Base-by-base conservation (phyloP, 2,113 vertebrate species). In the Indri indri region DNA sequence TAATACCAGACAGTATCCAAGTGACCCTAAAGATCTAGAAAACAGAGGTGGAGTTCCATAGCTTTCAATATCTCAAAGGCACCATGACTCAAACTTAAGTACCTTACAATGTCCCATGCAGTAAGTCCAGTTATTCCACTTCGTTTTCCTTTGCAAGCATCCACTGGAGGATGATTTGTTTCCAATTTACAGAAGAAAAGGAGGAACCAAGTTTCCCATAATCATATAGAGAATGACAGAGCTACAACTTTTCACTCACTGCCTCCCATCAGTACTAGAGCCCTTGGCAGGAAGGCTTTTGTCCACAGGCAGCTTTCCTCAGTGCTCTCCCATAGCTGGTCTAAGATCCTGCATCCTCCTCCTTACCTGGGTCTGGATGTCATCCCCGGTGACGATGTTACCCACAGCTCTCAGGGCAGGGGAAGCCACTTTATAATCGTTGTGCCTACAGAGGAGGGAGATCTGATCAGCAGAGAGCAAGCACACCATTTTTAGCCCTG, bases 311-410 rank as follows among this genome's bases (percentile, higher is more conserved):
- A 94, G 61, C 37, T 89, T 22, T 93, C 50, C 3, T 74, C 22
- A 52, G 22, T 92, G 34, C 27, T 65, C 32, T 83, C 40, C 13
- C n/a, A 85, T 8, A 57, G 61, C 16, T 77, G 45, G 37, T 11
- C 68, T 47, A 90, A 87, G 37, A 70, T 47, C 3, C 9, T 16
- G 5, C 0, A 0, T 9, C 1, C 4, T 25, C 40, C 30, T 66
- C 70, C 98, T 99, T 97, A 99, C 99, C 99, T 99, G 99, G 92
- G 99, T 99, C 98, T 99, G 99, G 97, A 99, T 99, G 97, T 99
- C 99, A 34, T 99, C 99, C 76, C 99, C 99, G 0, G 99, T 99
- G 94, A 99, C 99, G 37, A 99, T 99, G 98, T 99, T 99, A 94
- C 99, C 99, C 3, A 99, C 99, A 0, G 99, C 99, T 98, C 99